These are phyloP conservation scores for Campylomormyrus tamandua DNA, from an alignment of 2,113 vertebrate species.

Conservation along the genomic window DNA sequence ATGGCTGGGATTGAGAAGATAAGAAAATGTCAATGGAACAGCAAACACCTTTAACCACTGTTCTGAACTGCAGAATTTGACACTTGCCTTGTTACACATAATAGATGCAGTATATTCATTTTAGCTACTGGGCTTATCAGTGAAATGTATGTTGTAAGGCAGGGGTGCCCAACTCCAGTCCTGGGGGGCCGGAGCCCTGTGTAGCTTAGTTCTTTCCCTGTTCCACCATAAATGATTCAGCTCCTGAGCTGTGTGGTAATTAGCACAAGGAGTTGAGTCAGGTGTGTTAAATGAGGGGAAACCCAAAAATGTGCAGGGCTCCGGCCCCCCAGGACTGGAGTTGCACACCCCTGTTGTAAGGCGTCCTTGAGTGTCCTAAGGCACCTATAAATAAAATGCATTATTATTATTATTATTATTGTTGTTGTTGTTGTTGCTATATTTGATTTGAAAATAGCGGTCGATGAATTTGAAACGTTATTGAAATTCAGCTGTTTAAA, in stretches of 20 bases:
- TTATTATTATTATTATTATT: neutral
- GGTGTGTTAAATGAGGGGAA: too few relatives aligned
- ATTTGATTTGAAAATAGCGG: neutral
- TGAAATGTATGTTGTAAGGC: neutral
- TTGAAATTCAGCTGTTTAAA: neutral
- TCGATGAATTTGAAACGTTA: neutral
- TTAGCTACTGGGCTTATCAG: neutral
- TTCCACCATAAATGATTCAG: too few relatives aligned
- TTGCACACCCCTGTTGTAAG: too few relatives aligned
- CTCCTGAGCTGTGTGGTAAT: too few relatives aligned
- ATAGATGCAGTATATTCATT: neutral
- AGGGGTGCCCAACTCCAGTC: too few relatives aligned
- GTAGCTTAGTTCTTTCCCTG: too few relatives aligned
- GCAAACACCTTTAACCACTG: neutral
- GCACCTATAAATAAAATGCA: too few relatives aligned
- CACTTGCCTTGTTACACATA: neutral
- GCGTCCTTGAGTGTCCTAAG: too few relatives aligned
- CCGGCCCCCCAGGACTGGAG: too few relatives aligned
- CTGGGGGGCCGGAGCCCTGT: too few relatives aligned
- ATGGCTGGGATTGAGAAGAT: neutral
- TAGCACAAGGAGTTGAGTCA: too few relatives aligned
- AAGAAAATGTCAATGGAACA: neutral
- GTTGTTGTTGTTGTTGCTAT: neutral
- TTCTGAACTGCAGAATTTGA: neutral
- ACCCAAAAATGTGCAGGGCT: too few relatives aligned